phyloP scores from a whole-genome alignment of 2,113 vertebrate genomes.

The Prionailurus viverrinus region DNA sequence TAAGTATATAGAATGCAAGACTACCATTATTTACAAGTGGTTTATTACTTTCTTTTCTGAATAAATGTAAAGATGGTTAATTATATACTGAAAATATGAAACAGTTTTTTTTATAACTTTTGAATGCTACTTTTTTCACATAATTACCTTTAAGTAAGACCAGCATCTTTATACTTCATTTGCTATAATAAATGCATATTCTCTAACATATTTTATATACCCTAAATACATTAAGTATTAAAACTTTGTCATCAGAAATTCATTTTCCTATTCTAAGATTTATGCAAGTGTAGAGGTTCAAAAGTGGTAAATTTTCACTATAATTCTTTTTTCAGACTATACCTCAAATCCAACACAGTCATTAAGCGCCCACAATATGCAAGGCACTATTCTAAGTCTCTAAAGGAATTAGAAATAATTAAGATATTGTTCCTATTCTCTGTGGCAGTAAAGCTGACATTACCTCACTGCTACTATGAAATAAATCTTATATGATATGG shows the following conservation, averaged over 20 bases:
- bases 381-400: neutral
- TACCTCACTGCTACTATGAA: neutral
- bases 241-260: slow-evolving; percentile 84
- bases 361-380: neutral
- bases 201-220: slow-evolving; percentile 73
- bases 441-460: neutral
- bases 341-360: neutral
- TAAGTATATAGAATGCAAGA: slow-evolving; percentile 83
- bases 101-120: slow-evolving; percentile 83
- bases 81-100: slow-evolving; percentile 84
- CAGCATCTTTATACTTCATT: slow-evolving; percentile 81
- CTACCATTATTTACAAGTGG: slow-evolving; percentile 87
- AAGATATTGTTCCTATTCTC: neutral
- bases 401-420: neutral
- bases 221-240: slow-evolving; percentile 82
- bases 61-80: slow-evolving; percentile 87
- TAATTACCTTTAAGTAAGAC: slow-evolving; percentile 86
- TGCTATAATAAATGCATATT: slow-evolving; percentile 82
- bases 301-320: slow-evolving; percentile 49
- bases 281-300: slow-evolving; percentile 82
- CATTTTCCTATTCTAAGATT: slow-evolving; percentile 81
- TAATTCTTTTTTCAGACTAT: neutral
- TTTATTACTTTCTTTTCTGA: slow-evolving; percentile 87
- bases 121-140: slow-evolving; percentile 83
- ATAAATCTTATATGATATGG: neutral